Evolutionary conservation across 2,797 vertebrate genomes (phyloP).

Genomic region (Australoheros facetus): DNA sequence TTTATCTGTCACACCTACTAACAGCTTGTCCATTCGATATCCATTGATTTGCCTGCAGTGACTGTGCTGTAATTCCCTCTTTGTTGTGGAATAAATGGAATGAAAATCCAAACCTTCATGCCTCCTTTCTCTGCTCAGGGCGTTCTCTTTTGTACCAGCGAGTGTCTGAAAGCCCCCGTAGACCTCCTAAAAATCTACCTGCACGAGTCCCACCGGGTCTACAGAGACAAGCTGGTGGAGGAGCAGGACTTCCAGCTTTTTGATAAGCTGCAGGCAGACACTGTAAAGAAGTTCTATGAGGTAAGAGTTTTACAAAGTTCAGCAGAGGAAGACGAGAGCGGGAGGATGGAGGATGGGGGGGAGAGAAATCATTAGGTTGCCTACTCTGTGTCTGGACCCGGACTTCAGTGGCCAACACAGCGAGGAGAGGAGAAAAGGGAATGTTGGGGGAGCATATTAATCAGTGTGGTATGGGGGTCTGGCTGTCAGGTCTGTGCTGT

Average conservation of each 20-base stretch:
- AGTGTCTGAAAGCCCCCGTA: slow-evolving; percentile 84
- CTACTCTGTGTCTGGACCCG: slow-evolving; percentile 62
- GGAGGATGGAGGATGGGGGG: not conserved
- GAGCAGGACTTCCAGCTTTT: slow-evolving; percentile 85
- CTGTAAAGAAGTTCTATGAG: slow-evolving; percentile 87
- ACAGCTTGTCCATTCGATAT: slow-evolving; percentile 46
- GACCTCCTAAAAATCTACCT: slow-evolving; percentile 92
- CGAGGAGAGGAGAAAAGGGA: slow-evolving; percentile 40
- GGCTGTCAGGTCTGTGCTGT: slow-evolving; percentile 75
- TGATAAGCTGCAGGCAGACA: slow-evolving; percentile 90
- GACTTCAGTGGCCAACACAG: slow-evolving; percentile 68
- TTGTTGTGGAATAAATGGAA: slow-evolving; percentile 43
- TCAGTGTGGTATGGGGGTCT: slow-evolving; percentile 63
- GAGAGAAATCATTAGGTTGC: slow-evolving; percentile 67
- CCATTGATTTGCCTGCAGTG: slow-evolving; percentile 42
- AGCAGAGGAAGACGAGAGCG: slow-evolving; percentile 40
- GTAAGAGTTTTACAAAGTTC: slow-evolving; percentile 78
- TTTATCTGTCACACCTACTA: slow-evolving; percentile 44
- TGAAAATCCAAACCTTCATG: slow-evolving; percentile 21
- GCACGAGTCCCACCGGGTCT: slow-evolving; percentile 92
- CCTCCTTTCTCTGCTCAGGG: slow-evolving; percentile 80
- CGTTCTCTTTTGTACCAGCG: slow-evolving; percentile 88
- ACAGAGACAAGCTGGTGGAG: slow-evolving; percentile 93
- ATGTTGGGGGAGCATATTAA: slow-evolving; percentile 70
- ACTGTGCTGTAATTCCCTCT: slow-evolving; percentile 38